Conservation (phyloP, 2,113 vertebrate species). For the Lipophrys pholis region DNA sequence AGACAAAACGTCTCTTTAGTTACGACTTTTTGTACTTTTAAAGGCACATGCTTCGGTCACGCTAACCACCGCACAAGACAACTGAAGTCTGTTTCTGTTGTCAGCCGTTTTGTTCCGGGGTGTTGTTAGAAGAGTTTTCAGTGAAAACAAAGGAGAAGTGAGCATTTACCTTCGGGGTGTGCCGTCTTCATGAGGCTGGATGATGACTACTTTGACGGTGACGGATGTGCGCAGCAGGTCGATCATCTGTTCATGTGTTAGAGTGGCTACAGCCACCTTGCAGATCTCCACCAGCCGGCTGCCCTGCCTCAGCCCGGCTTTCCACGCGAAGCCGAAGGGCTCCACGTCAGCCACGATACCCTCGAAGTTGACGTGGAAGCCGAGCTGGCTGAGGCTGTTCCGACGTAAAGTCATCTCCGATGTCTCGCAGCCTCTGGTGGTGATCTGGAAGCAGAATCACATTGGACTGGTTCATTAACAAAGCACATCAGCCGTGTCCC, state of each 20-base stretch:
- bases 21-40: conserved; percentile 25
- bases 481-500: not conserved
- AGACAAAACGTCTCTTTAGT: not conserved
- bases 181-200: conserved; percentile 94
- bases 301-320: conserved; percentile 94
- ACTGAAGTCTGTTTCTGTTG: not conserved
- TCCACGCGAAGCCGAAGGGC: conserved; percentile 97
- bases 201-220: conserved; percentile 95
- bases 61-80: not conserved
- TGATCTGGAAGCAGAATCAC: conserved; percentile 82
- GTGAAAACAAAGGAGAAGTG: not conserved
- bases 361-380: conserved; percentile 98
- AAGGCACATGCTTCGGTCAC: conserved; percentile 42
- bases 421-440: conserved; percentile 94
- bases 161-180: conserved; percentile 89
- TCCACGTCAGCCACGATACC: conserved; percentile 97
- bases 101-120: not conserved
- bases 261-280: conserved; percentile 94
- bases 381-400: conserved; percentile 94
- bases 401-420: conserved; percentile 93
- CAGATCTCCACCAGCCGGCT: conserved; percentile 98
- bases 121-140: not conserved
- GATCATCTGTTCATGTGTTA: conserved; percentile 98
- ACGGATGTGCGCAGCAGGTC: conserved; percentile 93
- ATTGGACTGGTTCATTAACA: not conserved